phyloP scores from a whole-genome alignment of 2,113 vertebrate species.

The Ancistrus triradiatus region DNA sequence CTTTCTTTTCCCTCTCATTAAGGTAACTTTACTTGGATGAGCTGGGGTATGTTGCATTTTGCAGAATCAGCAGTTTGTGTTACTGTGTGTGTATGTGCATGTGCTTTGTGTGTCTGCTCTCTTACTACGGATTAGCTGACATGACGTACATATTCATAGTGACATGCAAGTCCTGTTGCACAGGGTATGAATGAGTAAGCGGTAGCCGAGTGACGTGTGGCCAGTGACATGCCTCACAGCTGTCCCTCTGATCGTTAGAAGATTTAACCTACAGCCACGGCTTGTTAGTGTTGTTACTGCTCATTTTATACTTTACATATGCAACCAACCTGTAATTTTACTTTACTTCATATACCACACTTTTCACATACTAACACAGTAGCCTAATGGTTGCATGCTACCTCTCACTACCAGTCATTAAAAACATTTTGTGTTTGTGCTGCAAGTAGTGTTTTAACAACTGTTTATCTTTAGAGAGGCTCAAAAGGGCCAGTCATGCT shows the following conservation, averaged over 20 bases:
- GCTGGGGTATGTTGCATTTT: constrained; percentile 60
- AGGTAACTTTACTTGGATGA: constrained; percentile 60
- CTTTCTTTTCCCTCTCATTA: constrained; percentile 42
- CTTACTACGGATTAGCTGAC: constrained; percentile 6
- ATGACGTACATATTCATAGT: constrained; percentile 5
- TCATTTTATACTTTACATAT: too few relatives aligned
- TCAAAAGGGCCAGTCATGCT: background rate
- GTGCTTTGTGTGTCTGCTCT: constrained; percentile 9
- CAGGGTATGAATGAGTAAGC: constrained; percentile 12
- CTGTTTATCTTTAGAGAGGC: too few relatives aligned
- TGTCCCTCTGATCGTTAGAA: constrained; percentile 18
- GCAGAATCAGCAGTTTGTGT: background rate
- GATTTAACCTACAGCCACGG: constrained; percentile 1
- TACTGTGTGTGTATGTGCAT: too few relatives aligned
- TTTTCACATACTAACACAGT: background rate
- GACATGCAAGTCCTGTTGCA: background rate
- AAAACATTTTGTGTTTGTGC: background rate
- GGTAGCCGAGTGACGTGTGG: constrained; percentile 4
- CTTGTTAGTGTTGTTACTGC: too few relatives aligned
- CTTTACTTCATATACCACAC: background rate
- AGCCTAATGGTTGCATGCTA: background rate
- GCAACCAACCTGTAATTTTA: background rate
- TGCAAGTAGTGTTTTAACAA: constrained; percentile 18
- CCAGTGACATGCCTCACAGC: too few relatives aligned
- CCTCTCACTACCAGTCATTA: background rate